Evolutionary conservation across 1,140 invertebrate genomes (phyloP), one percentile per base, ranked within the genome.

Genomic region (Leptinotarsa defecta): DNA sequence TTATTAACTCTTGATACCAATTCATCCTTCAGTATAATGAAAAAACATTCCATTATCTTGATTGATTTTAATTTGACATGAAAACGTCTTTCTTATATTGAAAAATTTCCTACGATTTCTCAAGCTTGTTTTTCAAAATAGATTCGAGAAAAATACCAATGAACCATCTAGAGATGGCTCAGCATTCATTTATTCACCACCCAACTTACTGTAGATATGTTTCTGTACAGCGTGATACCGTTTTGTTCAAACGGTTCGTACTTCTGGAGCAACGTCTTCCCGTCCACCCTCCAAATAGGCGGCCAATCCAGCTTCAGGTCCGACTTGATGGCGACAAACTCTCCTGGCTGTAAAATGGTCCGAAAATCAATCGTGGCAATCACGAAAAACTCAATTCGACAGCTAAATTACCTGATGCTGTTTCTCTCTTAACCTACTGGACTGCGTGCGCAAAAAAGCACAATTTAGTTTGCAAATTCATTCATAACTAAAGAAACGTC

Each of bases 231-330:
- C 64, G 91, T 92, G 86, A 92, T 91, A 68, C 94, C 94, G 85
- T 94, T 92, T 77, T 94, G 90, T 77, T 92, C 90, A 86, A 94
- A 95, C 17, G 94, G 92, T 84, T 95, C 93, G 82, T 94, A 96
- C 82, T 95, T 95, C 86, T 96, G 95, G 64, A 96, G 85, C 72
- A 96, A 88, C 20, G 92, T 92, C 87, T 95, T 95, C 1, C 94
- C 94, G 84, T 96, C 94, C 68, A 96, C 94, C 85, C 94, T 91
- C 94, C 94, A 96, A 77, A 96, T 91, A 5, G 91, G 89, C 5
- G 94, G 94, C 90, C 91, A 93, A 81, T 94, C 90, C 85, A 93
- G 89, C 71, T 87, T 87, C 62, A 94, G 85, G 86, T 96, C 94
- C 52, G 89, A 86, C 86, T 93, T 94, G 76, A 94, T 89, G 52